A percentile compares a stretch with the other conserved stretches of the same genome.
These are phyloP conservation scores for Montipora sp. DNA, from an alignment of 64 coral and sea anemone genomes.

Conservation along the genomic window DNA sequence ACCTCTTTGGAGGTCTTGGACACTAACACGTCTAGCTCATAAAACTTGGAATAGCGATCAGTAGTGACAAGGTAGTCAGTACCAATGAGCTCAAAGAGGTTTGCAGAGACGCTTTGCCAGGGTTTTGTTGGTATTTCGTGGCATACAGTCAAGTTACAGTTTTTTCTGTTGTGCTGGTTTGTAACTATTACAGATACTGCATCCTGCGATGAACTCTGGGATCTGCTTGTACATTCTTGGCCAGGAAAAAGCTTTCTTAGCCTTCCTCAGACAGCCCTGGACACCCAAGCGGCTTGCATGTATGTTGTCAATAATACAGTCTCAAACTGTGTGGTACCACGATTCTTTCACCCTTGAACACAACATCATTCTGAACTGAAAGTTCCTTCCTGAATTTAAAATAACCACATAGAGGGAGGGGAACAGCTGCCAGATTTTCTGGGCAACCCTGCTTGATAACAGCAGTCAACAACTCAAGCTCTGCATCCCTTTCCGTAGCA, in stretches of 20 bases:
- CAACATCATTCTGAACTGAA: background rate
- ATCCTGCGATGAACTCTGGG: constrained; percentile 43
- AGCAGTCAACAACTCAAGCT: background rate
- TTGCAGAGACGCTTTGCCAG: constrained; percentile 58
- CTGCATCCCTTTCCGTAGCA: background rate
- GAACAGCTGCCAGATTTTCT: background rate
- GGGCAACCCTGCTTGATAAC: background rate
- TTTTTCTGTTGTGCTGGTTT: constrained; percentile 10
- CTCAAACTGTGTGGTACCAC: background rate
- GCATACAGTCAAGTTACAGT: background rate
- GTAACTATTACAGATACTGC: constrained; percentile 29
- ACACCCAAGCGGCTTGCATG: too few species aligned
- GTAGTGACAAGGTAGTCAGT: constrained; percentile 4
- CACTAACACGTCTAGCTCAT: background rate
- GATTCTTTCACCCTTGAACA: constrained; percentile 11
- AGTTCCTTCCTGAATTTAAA: constrained; percentile 8
- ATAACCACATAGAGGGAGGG: background rate
- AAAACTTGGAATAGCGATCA: constrained; percentile 23
- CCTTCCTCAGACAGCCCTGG: constrained; percentile 15
- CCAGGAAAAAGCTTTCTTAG: constrained; percentile 60
- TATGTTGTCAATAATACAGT: too few species aligned
- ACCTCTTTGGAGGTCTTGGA: constrained; percentile 42
- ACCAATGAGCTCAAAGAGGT: constrained; percentile 44
- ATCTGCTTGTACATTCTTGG: constrained; percentile 52
- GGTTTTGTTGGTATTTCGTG: constrained; percentile 52